Evolutionary conservation across 1,140 invertebrate genomes (phyloP), one percentile per base, ranked within the genome.

Genomic region (Arctopsyche grandis): DNA sequence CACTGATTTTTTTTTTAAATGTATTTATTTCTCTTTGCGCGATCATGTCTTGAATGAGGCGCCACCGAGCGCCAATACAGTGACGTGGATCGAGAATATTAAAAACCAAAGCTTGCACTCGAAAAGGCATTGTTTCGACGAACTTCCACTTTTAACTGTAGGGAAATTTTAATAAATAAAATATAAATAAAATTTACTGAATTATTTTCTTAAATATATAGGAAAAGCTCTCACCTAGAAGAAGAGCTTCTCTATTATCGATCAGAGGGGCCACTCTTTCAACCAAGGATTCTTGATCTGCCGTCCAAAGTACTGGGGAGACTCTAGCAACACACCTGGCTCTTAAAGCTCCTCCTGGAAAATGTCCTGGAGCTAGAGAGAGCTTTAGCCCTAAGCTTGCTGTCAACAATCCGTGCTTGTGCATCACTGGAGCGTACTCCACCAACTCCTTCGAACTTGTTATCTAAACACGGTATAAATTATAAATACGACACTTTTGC

Each of bases 311-410:
- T 1, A 90, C 86, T 5, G 90, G 90, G 1, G 90, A 90, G 80
- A 91, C 85, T 73, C 87, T 89, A 9, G 91, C 90, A 26, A 91
- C 85, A 83, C 91, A 91, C 83, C 90, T 89, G 38, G 91, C 88
- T 79, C 86, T 88, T 89, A 91, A 91, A n/a, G 85, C 88, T 75
- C 90, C 90, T 9, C 88, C 87, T 43, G 85, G 83, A 84, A 90
- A 90, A 83, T 91, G 88, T 4, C 86, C 83, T 69, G 86, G 83
- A 83, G 85, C 85, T 56, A 91, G 85, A 38, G 85, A 86, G 83
- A 91, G 87, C 48, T 86, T 85, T 21, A 91, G 85, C 22, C 91
- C 91, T 63, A 91, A 83, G 3, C 86, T 88, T 14, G 88, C 86
- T 26, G 89, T 90, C 76, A 90, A 85, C 79, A 91, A 85, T 26